Evolutionary conservation across 1,140 invertebrate species (phyloP), one percentile per base, ranked within the genome.

Genomic region (Euglossa dilemma): DNA sequence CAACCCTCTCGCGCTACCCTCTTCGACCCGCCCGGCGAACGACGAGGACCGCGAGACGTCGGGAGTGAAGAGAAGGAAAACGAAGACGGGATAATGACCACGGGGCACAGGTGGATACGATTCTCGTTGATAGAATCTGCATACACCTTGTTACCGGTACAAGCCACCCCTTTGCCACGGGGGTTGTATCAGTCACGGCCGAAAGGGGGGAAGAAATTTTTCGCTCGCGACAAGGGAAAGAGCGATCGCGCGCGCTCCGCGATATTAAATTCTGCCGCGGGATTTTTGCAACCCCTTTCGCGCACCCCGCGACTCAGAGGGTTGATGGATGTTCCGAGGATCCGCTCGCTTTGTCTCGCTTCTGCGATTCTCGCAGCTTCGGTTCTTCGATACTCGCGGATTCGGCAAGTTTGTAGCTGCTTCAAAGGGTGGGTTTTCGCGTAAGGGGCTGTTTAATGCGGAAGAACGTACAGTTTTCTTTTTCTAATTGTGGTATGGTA

Each of bases 51-150:
- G 36, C 36, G 36, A 36, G 36, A 36, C 4, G 36, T 4, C 36
- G 36, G 36, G 36, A 36, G 36, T 2, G 36, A 4, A 36, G 36
- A 36, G 36, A 36, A 36, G 36, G 6, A 28, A 28, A 80, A 83
- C 50, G 63, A 61, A 88, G 61, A 85, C 54, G 47, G 64, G 84
- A 86, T 88, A 88, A 88, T 88, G 87, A 85, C 87, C 70, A 88
- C 18, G 61, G 59, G 82, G 87, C 80, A 87, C 88, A 87, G 83
- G 77, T 89, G 83, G 76, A 87, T 83, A 59, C 69, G 73, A 90
- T 85, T 89, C 74, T 78, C 85, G 69, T 47, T 79, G 87, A 89
- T 87, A 83, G 82, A 81, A 90, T 87, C 73, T 59, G 50, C 67
- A 45, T 64, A 47, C 61, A 69, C 67, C n/a, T 50, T 52, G 8